Base-by-base conservation (phyloP, 2,888 invertebrate species). In the Ennomos quercinarius region DNA sequence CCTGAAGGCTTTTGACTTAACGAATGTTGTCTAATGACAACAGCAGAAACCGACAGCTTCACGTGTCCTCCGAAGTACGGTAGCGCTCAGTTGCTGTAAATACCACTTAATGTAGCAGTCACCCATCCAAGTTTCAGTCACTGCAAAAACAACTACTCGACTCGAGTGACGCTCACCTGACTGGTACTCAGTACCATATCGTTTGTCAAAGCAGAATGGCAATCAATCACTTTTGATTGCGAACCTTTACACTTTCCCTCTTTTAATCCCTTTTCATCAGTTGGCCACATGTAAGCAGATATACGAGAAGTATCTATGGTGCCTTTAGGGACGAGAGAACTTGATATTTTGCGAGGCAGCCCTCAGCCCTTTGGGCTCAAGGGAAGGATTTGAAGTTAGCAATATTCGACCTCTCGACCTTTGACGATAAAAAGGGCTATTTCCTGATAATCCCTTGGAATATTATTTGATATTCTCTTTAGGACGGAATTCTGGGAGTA, bases 311-410 rank as follows among this genome's bases (percentile, higher is more conserved):
- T 56, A 57, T 47, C 55, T 46, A 46, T 56, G 43, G 58, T 57
- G 39, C 42, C 58, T 57, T 66, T 45, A 46, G 64, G 62, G 63
- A 62, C 60, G 39, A 49, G 55, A 35, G 48, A 66, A 66, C 68
- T 63, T 64, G 66, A 68, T 68, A 68, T 68, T 68, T 68, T 59
- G 55, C 65, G 53, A 56, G 55, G 57, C 63, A 61, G 61, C 48
- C 64, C 54, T 10, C 13, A 10, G 27, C 53, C 57, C 57, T 59
- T 48, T 10, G 49, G 46, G 44, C 66, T 53, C 66, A 35, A 11
- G 66, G 68, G 68, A 63, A 59, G 68, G 68, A 66, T 68, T 68
- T 68, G 59, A 59, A 66, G 57, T 56, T 63, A 61, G 57, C 57
- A 64, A 66, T 66, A 66, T 66, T 68, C 59, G 68, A 66, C 66